Evolutionary conservation across 2,888 invertebrate species (phyloP).

Genomic region (Idaea biselata): DNA sequence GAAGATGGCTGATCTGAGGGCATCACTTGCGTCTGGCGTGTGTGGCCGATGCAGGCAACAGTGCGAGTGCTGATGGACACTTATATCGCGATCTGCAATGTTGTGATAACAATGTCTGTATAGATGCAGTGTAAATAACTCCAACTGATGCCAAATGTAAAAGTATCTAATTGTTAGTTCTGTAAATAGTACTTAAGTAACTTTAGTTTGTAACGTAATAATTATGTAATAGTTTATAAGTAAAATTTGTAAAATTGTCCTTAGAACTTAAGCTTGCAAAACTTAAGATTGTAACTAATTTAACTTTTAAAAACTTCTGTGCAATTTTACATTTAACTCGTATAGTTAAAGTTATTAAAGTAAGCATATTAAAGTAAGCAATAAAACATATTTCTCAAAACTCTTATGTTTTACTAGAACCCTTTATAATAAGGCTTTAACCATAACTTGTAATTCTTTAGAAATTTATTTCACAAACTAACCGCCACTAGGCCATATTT

Average conservation of each 20-base stretch:
- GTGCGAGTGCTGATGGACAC: slow-evolving; percentile 33
- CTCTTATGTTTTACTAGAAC: not conserved
- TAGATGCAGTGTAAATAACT: not conserved
- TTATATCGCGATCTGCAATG: slow-evolving; percentile 27
- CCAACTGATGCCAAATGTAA: not conserved
- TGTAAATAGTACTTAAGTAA: slow-evolving; percentile 5
- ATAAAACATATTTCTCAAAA: not conserved
- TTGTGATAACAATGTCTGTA: slow-evolving; percentile 2
- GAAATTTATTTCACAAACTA: not conserved
- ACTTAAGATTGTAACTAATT: not conserved
- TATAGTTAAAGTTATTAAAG: too few relatives aligned
- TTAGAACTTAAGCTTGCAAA: not conserved
- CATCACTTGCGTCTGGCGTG: slow-evolving; percentile 81
- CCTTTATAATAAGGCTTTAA: not conserved
- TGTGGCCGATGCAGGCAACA: slow-evolving; percentile 43
- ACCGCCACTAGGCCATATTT: not conserved
- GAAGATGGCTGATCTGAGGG: slow-evolving; percentile 89
- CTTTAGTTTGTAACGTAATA: not conserved
- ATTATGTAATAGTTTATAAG: not conserved
- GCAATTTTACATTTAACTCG: not conserved
- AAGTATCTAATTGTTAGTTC: not conserved
- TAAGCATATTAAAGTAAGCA: not conserved
- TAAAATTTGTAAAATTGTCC: not conserved
- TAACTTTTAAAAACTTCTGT: not conserved
- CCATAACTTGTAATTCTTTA: not conserved